Conservation (phyloP, 2,113 vertebrate genomes). For the Mellivora capensis region DNA sequence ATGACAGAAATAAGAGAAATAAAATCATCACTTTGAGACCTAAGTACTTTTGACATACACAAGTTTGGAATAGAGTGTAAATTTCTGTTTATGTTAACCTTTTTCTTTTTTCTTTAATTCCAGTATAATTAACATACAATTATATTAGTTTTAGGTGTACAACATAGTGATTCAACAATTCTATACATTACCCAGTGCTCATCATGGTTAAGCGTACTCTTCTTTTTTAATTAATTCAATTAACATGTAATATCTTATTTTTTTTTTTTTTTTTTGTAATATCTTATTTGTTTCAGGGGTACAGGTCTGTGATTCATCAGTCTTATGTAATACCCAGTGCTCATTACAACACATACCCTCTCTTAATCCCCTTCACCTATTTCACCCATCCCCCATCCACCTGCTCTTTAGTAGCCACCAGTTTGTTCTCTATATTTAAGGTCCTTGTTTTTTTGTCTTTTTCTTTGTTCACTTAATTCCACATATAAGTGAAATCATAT, state of each 20-base stretch:
- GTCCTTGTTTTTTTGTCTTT: neutral
- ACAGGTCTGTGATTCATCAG: no score
- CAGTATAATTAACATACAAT: neutral
- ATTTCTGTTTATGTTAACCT: neutral
- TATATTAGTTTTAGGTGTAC: neutral
- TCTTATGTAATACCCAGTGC: no score
- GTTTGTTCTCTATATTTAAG: neutral
- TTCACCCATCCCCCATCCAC: neutral
- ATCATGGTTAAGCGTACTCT: neutral
- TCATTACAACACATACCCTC: no score
- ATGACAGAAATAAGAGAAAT: constrained; percentile 5
- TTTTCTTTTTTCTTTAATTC: neutral
- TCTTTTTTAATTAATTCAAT: no score
- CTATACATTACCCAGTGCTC: neutral
- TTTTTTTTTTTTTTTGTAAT: no score
- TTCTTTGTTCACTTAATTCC: neutral
- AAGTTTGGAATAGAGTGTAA: neutral
- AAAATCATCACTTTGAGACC: neutral
- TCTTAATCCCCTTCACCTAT: neutral
- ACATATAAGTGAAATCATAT: neutral
- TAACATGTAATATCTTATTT: no score
- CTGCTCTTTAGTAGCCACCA: neutral
- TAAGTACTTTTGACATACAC: neutral
- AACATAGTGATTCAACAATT: neutral
- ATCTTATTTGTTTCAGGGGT: no score